Base-by-base conservation (phyloP, 2,113 vertebrate genomes). In the Syngnathus scovelli region DNA sequence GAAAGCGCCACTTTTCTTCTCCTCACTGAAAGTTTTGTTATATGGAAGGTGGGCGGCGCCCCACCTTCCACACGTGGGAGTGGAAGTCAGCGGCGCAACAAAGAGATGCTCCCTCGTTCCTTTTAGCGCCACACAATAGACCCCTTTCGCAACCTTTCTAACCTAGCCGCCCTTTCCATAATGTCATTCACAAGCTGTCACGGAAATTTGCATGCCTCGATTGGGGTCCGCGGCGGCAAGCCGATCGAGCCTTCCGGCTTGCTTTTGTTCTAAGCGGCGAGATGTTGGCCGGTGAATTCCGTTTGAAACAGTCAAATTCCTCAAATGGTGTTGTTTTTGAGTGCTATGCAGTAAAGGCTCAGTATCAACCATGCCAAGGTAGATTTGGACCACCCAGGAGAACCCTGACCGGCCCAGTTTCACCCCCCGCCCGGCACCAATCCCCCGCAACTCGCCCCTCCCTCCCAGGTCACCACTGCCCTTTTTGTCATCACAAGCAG, bases 181-280 rank as follows among this genome's bases (percentile, higher is more conserved):
- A 95, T 96, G 95, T 96, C 93, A 98, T 98, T 98, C 95, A 97
- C 92, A 90, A 90, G 90, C 90, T 91, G 91, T 95, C 94, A 92
- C 96, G 94, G 92, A 92, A 33, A 93, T 93, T 93, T 93, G 91
- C 92, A 92, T 93, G 92, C 92, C 93, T 92, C 94, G 95, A 96
- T 95, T 3, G 94, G 94, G 94, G 83, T 95, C 94, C 95, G 94
- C 93, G 93, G 94, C 92, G 92, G 91, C 92, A 93, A 93, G 91
- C 92, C 93, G 93, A 94, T 95, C 95, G 95, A 95, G 94, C 93
- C 94, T 94, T 59, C 91, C 91, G 82, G 90, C 27, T 33, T 90
- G 89, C 94, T 92, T 96, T 97, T 98, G 94, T 96, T 95, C 89
- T 46, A 16, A 33, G 6, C 44, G 18, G 3, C 10, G 87, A 88